Evolutionary conservation across 2,797 vertebrate genomes (phyloP).

Genomic region (Hozukius guyotensis): DNA sequence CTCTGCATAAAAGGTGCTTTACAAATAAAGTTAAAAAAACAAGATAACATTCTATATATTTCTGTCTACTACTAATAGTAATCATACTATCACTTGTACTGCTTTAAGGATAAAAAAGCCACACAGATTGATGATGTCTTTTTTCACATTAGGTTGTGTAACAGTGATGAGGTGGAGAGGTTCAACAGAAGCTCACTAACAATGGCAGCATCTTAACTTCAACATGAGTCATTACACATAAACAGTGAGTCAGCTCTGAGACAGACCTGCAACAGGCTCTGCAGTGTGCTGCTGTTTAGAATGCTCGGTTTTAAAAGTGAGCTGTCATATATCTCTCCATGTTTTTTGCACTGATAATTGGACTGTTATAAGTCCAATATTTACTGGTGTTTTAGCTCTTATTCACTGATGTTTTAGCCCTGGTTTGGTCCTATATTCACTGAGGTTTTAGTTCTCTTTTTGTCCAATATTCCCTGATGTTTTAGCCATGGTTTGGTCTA

Average conservation of each 20-base stretch:
- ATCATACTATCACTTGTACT: neutral
- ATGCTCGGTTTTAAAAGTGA: neutral
- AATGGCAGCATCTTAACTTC: slow-evolving; percentile 1
- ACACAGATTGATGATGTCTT: neutral
- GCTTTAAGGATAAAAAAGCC: neutral
- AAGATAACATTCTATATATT: neutral
- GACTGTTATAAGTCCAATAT: neutral
- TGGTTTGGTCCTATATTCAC: too few species aligned
- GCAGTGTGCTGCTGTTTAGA: neutral
- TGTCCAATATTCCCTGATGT: too few species aligned
- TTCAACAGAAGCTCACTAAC: neutral
- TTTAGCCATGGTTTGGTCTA: neutral
- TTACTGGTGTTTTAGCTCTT: neutral
- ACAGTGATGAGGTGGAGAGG: neutral
- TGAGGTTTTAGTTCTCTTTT: neutral
- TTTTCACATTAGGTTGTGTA: neutral
- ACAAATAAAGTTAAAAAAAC: too few species aligned
- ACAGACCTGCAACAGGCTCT: neutral
- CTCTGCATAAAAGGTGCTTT: too few species aligned
- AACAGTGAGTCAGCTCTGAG: slow-evolving; percentile 33
- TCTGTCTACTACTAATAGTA: neutral
- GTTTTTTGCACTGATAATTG: too few species aligned
- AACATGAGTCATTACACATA: neutral
- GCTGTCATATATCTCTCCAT: neutral
- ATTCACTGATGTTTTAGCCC: neutral